A percentile compares a stretch with the other conserved stretches of the same genome.
Conservation (phyloP, 2,888 invertebrate genomes). For the Oxycera nigricornis region DNA sequence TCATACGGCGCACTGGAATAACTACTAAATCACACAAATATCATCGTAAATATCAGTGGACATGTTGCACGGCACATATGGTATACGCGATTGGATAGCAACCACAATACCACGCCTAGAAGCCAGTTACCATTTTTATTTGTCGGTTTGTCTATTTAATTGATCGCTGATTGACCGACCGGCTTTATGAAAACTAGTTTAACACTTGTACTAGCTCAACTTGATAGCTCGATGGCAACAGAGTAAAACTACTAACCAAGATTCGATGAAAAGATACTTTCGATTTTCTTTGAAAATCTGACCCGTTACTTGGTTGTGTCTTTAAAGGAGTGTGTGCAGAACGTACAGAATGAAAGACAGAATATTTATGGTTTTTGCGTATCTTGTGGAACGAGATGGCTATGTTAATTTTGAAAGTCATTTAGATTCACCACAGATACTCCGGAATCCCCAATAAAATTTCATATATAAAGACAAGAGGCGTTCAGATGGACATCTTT, state of each 20-base stretch:
- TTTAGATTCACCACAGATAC: neutral
- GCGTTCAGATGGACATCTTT: too few species aligned
- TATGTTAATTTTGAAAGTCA: neutral
- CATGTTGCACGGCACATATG: neutral
- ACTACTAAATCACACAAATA: neutral
- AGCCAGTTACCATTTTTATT: neutral
- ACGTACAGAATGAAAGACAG: neutral
- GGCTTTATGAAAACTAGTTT: slow-evolving; percentile 25
- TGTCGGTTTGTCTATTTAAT: neutral
- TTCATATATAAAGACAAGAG: too few species aligned
- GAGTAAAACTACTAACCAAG: slow-evolving; percentile 18
- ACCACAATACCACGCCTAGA: slow-evolving; percentile 15
- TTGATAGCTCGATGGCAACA: neutral
- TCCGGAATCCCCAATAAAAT: too few species aligned
- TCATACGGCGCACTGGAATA: neutral
- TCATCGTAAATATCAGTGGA: slow-evolving; percentile 3
- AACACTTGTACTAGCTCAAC: neutral
- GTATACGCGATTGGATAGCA: slow-evolving; percentile 10
- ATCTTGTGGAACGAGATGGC: neutral
- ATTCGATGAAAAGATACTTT: slow-evolving; percentile 1
- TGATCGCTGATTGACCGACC: slow-evolving; percentile 20
- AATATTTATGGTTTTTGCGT: neutral
- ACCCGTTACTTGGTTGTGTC: neutral
- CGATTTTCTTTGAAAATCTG: neutral
- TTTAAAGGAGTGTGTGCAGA: too few species aligned